Percentiles rank a stretch among this genome's conserved stretches.
Conservation (phyloP, 2,888 invertebrate genomes). For the Chrysolina americana region DNA sequence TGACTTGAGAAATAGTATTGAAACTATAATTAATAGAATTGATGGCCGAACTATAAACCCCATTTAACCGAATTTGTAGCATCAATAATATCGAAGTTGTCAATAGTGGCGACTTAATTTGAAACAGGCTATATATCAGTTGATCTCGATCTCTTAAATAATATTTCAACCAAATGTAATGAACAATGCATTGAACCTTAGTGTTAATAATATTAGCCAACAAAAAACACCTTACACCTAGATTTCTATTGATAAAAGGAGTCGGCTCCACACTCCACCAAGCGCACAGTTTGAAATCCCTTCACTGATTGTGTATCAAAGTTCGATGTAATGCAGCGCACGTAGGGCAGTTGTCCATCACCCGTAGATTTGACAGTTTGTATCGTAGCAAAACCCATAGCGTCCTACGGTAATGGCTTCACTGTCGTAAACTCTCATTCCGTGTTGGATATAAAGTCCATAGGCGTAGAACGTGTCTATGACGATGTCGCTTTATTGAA, state of each 20-base stretch:
- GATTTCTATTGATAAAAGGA: not conserved
- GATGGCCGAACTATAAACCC: too few relatives aligned
- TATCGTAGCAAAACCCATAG: constrained; percentile 63
- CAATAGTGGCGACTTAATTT: too few relatives aligned
- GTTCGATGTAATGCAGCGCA: constrained; percentile 58
- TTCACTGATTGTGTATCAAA: constrained; percentile 53
- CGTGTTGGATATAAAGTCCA: constrained; percentile 62
- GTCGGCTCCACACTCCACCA: not conserved
- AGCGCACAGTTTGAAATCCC: not conserved
- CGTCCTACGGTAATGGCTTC: constrained; percentile 64
- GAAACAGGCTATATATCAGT: too few relatives aligned
- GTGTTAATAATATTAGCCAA: too few relatives aligned
- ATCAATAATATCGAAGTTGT: too few relatives aligned
- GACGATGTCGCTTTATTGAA: constrained; percentile 39
- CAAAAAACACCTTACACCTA: too few relatives aligned
- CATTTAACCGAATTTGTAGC: too few relatives aligned
- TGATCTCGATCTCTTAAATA: too few relatives aligned
- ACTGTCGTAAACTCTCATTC: constrained; percentile 69
- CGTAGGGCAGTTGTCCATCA: constrained; percentile 66
- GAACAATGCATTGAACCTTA: too few relatives aligned
- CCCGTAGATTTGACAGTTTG: constrained; percentile 64
- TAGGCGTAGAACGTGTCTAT: constrained; percentile 67
- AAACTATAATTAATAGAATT: too few relatives aligned
- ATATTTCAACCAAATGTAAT: too few relatives aligned
- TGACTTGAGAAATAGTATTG: too few relatives aligned